Percentiles rank a stretch among this genome's conserved stretches.
Conservation (phyloP, 2,113 vertebrate species). For the Nanorana parkeri region DNA sequence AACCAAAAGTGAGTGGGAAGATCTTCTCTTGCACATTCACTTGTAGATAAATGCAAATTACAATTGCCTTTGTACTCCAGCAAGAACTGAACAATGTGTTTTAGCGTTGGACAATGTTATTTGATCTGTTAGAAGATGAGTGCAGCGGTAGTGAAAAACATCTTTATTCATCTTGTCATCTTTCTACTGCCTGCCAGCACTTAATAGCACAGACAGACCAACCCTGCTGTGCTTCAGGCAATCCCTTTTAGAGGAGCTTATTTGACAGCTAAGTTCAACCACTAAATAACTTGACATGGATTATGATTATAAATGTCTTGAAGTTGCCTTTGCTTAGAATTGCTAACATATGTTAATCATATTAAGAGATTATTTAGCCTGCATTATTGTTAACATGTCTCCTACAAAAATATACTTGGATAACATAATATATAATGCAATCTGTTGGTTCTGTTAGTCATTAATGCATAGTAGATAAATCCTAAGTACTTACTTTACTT, state of each 20-base stretch:
- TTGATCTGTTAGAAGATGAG: conserved; percentile 49
- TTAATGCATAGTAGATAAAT: no score
- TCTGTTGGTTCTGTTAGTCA: not conserved
- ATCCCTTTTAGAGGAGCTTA: conserved; percentile 42
- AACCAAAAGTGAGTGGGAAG: no score
- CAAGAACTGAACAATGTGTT: conserved; percentile 22
- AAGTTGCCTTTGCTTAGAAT: conserved; percentile 19
- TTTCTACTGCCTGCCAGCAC: conserved; percentile 47
- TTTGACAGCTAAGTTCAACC: conserved; percentile 46
- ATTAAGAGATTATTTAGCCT: conserved; percentile 42
- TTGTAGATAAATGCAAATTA: conserved; percentile 27
- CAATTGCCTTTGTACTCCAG: conserved; percentile 19
- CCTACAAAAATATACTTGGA: conserved; percentile 7
- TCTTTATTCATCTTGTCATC: conserved; percentile 53
- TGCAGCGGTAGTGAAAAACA: conserved; percentile 39
- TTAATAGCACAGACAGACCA: conserved; percentile 51
- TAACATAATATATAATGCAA: conserved; percentile 6
- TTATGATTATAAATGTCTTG: conserved; percentile 48
- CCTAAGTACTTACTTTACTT: no score
- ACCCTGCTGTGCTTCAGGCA: conserved; percentile 54
- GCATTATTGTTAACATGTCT: conserved; percentile 49
- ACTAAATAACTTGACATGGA: conserved; percentile 46
- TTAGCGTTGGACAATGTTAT: conserved; percentile 39
- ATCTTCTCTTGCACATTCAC: conserved; percentile 1
- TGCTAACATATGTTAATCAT: conserved; percentile 25